Evolutionary conservation across 1,140 invertebrate genomes (phyloP), one percentile per base, ranked within the genome.

Genomic region (Pseudomyrmex concolor): DNA sequence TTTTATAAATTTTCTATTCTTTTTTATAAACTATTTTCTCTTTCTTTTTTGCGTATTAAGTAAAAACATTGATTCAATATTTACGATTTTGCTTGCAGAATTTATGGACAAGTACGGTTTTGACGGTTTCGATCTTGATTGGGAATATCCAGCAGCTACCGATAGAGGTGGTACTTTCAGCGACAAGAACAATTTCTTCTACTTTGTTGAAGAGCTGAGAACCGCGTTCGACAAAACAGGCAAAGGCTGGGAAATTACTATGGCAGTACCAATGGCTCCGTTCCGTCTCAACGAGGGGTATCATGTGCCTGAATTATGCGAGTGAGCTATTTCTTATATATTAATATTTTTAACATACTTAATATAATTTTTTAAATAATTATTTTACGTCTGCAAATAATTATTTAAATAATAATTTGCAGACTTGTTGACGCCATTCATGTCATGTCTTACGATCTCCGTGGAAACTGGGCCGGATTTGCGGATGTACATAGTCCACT

Each of bases 381-480:
- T 22, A 55, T 67, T 62, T 55, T 13, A 74, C 78, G n/a, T n/a
- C n/a, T n/a, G n/a, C n/a, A 2, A 17, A 22, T 67, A 45, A 25
- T 22, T 22, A 55, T 67, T 62, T 55, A n/a, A n/a, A n/a, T 13
- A 74, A 78, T 34, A 7, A 76, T 64, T 68, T 25, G 7, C 85
- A 97, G 96, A 88, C 92, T 95, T 45, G 81, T 98, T 17, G 97
- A 98, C 91, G 97, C 97, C 4, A 96, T 98, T 68, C 97, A 98
- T 90, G 97, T 97, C 12, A 98, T 98, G 98, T 95, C 97, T 0
- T 99, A 99, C 91, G 98, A 99, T 94, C 95, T 99, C 17, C 95
- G 98, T 85, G 98, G 98, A 34, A 98, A 98, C 89, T 99, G 98
- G 98, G 98, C 97, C 7, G 97, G 97, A 55, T 97, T 97, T 87